Conservation (phyloP, 2,113 vertebrate genomes). For the Bos indicus region DNA sequence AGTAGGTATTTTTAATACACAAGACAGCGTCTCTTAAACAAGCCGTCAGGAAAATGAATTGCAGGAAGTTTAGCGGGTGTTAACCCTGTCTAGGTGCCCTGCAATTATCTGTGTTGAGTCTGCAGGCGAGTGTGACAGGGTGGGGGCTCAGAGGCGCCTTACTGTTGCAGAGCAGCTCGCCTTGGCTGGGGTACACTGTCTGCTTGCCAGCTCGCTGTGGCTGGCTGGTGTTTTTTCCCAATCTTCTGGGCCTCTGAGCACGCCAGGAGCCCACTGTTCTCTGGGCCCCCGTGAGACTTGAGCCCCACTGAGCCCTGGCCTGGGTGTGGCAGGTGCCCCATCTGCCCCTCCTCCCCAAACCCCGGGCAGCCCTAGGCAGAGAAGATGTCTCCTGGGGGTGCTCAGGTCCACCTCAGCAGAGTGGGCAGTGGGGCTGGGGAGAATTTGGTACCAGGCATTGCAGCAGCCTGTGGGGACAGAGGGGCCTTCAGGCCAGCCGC, state of each 20-base stretch:
- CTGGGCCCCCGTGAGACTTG: rapidly evolving
- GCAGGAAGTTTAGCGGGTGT: not conserved
- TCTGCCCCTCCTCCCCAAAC: not conserved
- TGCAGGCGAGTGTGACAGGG: not conserved
- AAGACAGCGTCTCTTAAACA: not conserved
- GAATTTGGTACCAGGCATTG: not conserved
- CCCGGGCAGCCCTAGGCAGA: not conserved
- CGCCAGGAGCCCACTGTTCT: rapidly evolving
- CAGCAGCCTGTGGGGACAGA: not conserved
- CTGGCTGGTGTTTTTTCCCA: not conserved
- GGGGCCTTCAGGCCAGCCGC: rapidly evolving
- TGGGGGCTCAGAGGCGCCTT: not conserved
- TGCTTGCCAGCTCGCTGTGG: not conserved
- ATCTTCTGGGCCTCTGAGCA: not conserved
- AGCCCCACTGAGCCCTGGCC: not conserved
- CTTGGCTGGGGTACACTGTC: rapidly evolving
- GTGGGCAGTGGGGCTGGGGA: rapidly evolving
- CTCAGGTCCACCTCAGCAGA: rapidly evolving
- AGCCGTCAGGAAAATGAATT: constrained; percentile 6
- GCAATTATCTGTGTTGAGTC: not conserved
- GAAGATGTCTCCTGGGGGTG: rapidly evolving
- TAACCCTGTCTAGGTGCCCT: not conserved
- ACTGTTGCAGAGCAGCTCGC: not conserved
- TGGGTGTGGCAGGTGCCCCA: not conserved
- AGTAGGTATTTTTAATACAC: not conserved